phyloP scores from a whole-genome alignment of 2,888 invertebrate genomes.

The Scrobipalpa atriplicella region DNA sequence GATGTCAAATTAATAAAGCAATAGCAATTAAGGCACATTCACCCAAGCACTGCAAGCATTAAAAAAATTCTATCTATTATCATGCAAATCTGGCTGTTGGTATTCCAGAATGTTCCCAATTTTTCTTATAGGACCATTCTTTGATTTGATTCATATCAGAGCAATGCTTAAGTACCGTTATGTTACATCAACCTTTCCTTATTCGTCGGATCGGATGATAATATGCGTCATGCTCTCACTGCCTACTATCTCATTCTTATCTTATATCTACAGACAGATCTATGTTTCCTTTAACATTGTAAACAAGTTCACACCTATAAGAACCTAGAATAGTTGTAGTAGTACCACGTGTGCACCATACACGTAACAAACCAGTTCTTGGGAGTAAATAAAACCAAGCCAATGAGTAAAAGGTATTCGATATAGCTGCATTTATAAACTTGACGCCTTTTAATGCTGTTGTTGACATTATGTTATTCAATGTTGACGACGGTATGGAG shows the following conservation, averaged over 20 bases:
- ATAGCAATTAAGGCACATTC: no score
- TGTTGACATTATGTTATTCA: not conserved
- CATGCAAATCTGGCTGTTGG: no score
- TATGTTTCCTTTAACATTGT: slow-evolving; percentile 30
- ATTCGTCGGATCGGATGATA: slow-evolving; percentile 2
- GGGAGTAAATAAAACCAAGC: slow-evolving; percentile 52
- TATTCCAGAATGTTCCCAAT: not conserved
- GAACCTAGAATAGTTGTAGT: slow-evolving; percentile 31
- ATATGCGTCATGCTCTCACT: slow-evolving; percentile 15
- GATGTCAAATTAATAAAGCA: no score
- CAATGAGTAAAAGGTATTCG: slow-evolving; percentile 49
- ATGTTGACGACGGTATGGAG: no score
- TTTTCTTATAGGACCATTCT: not conserved
- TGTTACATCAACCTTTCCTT: not conserved
- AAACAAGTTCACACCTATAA: slow-evolving; percentile 42
- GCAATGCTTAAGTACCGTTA: not conserved
- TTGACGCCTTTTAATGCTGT: slow-evolving; percentile 10
- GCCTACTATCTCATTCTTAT: slow-evolving; percentile 40
- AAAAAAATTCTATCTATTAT: no score
- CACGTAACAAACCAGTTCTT: slow-evolving; percentile 62
- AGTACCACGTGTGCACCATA: slow-evolving; percentile 41
- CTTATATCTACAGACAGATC: slow-evolving; percentile 24
- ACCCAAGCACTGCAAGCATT: no score
- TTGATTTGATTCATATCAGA: not conserved
- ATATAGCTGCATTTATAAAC: slow-evolving; percentile 18